Base-by-base conservation (phyloP, 2,113 vertebrate species). In the Scolopax mira region DNA sequence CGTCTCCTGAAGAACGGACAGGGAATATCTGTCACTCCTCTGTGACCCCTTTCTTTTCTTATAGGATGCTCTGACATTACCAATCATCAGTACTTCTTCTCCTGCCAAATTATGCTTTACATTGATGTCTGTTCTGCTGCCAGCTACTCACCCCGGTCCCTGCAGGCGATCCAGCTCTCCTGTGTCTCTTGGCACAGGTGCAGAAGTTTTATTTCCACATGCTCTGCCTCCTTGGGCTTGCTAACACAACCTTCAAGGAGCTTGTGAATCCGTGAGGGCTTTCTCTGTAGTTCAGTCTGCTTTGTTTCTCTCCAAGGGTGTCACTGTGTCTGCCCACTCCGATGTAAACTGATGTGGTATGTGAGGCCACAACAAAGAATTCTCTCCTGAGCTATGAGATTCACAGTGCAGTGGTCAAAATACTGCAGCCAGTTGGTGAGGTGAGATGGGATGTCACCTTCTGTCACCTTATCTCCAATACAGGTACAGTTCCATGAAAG, bases 401-500 rank as follows among this genome's bases (percentile, higher is more conserved):
- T 9, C 4, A 0, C 21, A 15, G 19, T 2, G 24, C 85, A 35
- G 62, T 1, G 1, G 35, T 52, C 35, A 62, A 25, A 22, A 51
- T 1, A 2, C 61, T 42, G 71, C 51, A 12, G 25, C 37, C 11
- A 10, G 22, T 35, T 4, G 31, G 10, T 22, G 37, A 79, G 58
- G 11, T 65, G 78, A 67, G 48, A 10, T 13, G 49, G 42, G 31
- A 16, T 25, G 22, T 67, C 61, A 70, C 73, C 54, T 87, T 15
- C 18, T 67, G 13, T 58, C 51, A 0, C 3, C 0, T 87, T 92
- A 42, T 90, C 54, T 58, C 42, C 31, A 27, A 10, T 41, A 46
- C 97, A 98, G 98, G 94, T 98, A 98, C 92, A 98, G 98, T 23
- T 85, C 78, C 8, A 98, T 98, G 70, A 98, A 97, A 42, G 89